These are phyloP conservation scores for Blastomussa wellsi DNA, from an alignment of 92 coral and sea anemone species.

Conservation along the genomic window DNA sequence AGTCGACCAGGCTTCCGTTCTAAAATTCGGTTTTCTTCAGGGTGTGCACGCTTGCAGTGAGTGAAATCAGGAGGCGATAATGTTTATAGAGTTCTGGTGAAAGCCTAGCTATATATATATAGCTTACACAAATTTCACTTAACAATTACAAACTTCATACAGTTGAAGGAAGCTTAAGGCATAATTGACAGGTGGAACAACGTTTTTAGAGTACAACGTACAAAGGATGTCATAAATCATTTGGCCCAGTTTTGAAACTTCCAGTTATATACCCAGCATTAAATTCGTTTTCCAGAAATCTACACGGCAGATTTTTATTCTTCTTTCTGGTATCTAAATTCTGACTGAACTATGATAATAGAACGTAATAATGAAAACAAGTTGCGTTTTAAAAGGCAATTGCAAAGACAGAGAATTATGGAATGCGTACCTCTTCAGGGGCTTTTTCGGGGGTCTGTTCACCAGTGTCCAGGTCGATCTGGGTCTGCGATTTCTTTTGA, in stretches of 20 bases:
- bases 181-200: too few species aligned
- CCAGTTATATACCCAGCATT: not conserved
- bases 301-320: not conserved
- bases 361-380: not conserved
- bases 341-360: not conserved
- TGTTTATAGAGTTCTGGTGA: too few species aligned
- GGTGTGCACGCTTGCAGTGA: not conserved
- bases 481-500: constrained; percentile 27
- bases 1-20: not conserved
- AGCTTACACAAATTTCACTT: too few species aligned
- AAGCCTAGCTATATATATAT: too few species aligned
- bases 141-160: too few species aligned
- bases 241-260: not conserved
- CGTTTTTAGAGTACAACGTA: too few species aligned
- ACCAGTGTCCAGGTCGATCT: not conserved
- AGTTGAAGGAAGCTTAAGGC: too few species aligned
- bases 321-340: not conserved
- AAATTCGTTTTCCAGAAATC: not conserved
- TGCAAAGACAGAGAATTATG: not conserved
- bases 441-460: not conserved
- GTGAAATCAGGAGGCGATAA: too few species aligned
- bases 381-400: not conserved
- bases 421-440: constrained; percentile 24
- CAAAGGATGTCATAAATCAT: too few species aligned
- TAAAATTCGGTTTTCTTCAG: not conserved